A percentile compares a stretch with the other conserved stretches of the same genome.
Evolutionary conservation across 2,797 vertebrate species (phyloP).

Genomic region (Echeneis naucrates): DNA sequence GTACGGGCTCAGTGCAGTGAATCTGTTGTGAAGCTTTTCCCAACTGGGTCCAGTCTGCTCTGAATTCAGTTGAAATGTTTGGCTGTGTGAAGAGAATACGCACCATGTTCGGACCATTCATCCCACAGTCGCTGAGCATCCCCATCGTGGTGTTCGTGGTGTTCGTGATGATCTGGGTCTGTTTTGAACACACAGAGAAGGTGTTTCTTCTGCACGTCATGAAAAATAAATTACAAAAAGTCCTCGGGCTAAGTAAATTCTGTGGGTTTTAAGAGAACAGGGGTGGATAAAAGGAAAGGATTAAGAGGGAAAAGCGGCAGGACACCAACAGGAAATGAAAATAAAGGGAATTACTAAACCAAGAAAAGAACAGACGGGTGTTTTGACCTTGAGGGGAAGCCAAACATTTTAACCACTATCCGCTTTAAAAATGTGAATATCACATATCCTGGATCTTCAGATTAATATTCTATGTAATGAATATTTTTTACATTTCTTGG

Average conservation of each 20-base stretch:
- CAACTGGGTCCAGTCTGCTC: not conserved
- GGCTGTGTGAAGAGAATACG: constrained; percentile 15
- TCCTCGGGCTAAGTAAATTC: not conserved
- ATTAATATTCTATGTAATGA: not conserved
- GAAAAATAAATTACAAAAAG: not conserved
- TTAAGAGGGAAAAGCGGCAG: constrained; percentile 20
- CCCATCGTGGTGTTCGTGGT: constrained; percentile 62
- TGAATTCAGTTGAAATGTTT: not conserved
- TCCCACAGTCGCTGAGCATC: constrained; percentile 81
- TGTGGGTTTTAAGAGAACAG: not conserved
- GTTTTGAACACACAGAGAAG: constrained; percentile 30
- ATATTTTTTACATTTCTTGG: not conserved
- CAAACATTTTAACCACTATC: constrained; percentile 3
- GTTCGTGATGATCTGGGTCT: constrained; percentile 71
- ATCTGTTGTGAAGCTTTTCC: constrained; percentile 10
- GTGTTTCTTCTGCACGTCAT: not conserved
- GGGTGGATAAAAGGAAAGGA: constrained; percentile 15
- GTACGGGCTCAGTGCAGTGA: constrained; percentile 1
- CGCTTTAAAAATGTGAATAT: not conserved
- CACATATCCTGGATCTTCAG: not conserved
- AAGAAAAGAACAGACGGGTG: constrained; percentile 1
- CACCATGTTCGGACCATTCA: constrained; percentile 84
- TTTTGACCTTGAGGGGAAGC: constrained; percentile 28
- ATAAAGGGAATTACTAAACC: not conserved
- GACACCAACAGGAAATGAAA: constrained; percentile 50